Percentiles rank a stretch among this genome's conserved stretches.
Evolutionary conservation across 2,797 vertebrate genomes (phyloP).

Genomic region (Selene dorsalis): DNA sequence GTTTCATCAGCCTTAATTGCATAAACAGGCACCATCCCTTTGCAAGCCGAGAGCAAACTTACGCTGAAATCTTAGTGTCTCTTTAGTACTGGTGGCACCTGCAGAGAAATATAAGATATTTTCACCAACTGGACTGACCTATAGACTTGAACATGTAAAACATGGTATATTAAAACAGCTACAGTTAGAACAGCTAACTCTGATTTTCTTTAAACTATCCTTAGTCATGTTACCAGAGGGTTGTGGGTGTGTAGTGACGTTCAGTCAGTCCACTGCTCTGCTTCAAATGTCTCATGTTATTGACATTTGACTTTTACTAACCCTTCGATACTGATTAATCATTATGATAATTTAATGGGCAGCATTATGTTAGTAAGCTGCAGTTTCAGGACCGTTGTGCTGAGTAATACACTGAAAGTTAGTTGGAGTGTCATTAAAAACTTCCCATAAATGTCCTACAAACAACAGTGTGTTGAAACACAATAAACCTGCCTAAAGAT

Average conservation of each 20-base stretch:
- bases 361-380: too few species aligned
- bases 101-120: constrained; percentile 7
- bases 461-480: constrained; percentile 40
- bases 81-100: constrained; percentile 78
- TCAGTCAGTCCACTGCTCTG: too few species aligned
- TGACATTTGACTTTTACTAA: too few species aligned
- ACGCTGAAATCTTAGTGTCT: constrained; percentile 77
- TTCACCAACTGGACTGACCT: background rate
- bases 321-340: too few species aligned
- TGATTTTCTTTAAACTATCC: background rate
- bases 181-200: background rate
- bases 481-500: constrained; percentile 29
- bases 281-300: too few species aligned
- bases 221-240: too few species aligned
- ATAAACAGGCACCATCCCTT: constrained; percentile 80
- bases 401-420: too few species aligned
- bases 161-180: background rate
- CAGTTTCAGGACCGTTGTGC: too few species aligned
- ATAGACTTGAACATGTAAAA: background rate
- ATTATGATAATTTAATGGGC: too few species aligned
- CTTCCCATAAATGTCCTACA: too few species aligned
- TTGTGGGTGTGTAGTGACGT: too few species aligned
- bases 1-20: constrained; percentile 80
- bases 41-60: constrained; percentile 83
- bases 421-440: too few species aligned